phyloP scores from a whole-genome alignment of 2,797 vertebrate genomes.

The Rhinella marina region DNA sequence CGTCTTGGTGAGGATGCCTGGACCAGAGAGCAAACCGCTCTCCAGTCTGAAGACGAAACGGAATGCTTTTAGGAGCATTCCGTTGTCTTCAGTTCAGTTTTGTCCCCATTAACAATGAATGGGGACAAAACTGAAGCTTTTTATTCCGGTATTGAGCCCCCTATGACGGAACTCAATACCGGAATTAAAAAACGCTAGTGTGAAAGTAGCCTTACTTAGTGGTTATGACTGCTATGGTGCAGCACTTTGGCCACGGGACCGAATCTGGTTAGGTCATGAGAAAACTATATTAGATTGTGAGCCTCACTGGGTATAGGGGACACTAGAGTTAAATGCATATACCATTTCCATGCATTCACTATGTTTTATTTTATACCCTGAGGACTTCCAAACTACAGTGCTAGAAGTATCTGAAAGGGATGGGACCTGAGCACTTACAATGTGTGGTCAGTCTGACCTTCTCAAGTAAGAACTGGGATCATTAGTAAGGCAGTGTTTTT shows the following conservation, averaged over 20 bases:
- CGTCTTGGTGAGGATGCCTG: too few species aligned
- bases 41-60: too few species aligned
- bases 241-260: not conserved
- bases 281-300: not conserved
- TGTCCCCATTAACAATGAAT: too few species aligned
- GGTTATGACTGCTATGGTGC: too few species aligned
- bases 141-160: too few species aligned
- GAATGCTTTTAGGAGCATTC: too few species aligned
- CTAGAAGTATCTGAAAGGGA: not conserved
- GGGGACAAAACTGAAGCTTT: too few species aligned
- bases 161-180: too few species aligned
- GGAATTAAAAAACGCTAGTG: too few species aligned
- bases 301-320: not conserved
- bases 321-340: not conserved
- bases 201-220: too few species aligned
- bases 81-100: too few species aligned
- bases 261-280: not conserved
- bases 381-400: not conserved
- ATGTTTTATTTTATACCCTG: not conserved
- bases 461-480: not conserved
- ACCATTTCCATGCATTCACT: not conserved
- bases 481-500: conserved; percentile 67
- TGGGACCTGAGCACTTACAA: not conserved
- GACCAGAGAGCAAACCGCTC: too few species aligned
- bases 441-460: conserved; percentile 9